Evolutionary conservation across 2,113 vertebrate genomes (phyloP).

Genomic region (Nanorana parkeri): DNA sequence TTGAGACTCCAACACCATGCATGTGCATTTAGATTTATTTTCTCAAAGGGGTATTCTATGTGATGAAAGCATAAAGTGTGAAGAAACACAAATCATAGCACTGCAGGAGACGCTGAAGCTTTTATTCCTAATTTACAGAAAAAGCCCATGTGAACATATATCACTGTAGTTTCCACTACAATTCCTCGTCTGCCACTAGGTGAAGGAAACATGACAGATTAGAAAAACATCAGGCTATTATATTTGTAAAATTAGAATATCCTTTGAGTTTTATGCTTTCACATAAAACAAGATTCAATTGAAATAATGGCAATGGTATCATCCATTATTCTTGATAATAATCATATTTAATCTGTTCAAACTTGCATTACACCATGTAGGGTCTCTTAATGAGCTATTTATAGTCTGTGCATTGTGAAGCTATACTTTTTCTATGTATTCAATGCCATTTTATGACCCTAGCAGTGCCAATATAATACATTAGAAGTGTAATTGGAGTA

Average conservation of each 20-base stretch:
- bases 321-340: conserved; percentile 36
- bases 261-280: conserved; percentile 31
- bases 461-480: conserved; percentile 1
- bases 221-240: conserved; percentile 31
- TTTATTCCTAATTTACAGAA: conserved; percentile 56
- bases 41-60: conserved; percentile 54
- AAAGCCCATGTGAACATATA: conserved; percentile 46
- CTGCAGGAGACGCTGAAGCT: conserved; percentile 44
- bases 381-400: conserved; percentile 41
- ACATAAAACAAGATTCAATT: background rate
- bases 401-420: conserved; percentile 7
- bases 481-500: conserved; percentile 12
- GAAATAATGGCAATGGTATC: conserved; percentile 28
- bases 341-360: conserved; percentile 39
- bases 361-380: background rate
- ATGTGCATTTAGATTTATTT: conserved; percentile 54
- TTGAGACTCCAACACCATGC: conserved; percentile 40
- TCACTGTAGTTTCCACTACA: conserved; percentile 16
- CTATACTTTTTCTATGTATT: conserved; percentile 28
- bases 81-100: conserved; percentile 51
- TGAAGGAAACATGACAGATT: conserved; percentile 43
- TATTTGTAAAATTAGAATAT: conserved; percentile 22
- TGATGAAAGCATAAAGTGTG: conserved; percentile 54
- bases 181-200: conserved; percentile 21
- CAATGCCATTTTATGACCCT: background rate